A percentile compares a stretch with the other conserved stretches of the same genome.
Conservation (phyloP, 2,797 vertebrate species). For the Tokudaia muenninki region DNA sequence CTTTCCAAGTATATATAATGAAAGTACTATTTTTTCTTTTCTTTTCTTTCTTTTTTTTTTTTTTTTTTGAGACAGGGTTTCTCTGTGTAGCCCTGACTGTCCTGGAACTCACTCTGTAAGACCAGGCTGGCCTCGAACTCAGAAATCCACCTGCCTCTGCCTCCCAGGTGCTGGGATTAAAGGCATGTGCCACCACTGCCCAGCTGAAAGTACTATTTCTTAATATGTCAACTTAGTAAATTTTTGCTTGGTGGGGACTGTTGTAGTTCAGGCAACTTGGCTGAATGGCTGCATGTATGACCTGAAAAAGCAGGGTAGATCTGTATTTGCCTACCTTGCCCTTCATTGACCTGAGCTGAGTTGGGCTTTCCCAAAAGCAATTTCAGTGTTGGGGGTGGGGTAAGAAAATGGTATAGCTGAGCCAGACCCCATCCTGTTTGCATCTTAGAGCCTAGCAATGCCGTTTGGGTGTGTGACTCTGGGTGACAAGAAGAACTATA, state of each 20-base stretch:
- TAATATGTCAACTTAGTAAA: background rate
- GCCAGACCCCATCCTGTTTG: background rate
- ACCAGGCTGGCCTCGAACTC: too few species aligned
- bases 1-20: background rate
- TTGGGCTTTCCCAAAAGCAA: constrained; percentile 2
- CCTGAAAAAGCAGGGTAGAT: constrained; percentile 17
- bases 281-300: background rate
- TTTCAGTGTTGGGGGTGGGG: too few species aligned
- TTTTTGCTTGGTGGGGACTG: background rate
- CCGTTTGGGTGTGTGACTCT: constrained; percentile 99
- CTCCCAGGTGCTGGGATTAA: too few species aligned
- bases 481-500: constrained; percentile 99
- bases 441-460: constrained; percentile 92
- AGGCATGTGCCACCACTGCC: too few species aligned
- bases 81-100: too few species aligned
- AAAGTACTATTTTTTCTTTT: constrained; percentile 9
- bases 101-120: too few species aligned
- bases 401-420: constrained; percentile 11
- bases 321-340: background rate
- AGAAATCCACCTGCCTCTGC: too few species aligned
- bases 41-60: too few species aligned
- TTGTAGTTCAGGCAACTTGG: background rate
- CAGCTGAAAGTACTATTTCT: background rate
- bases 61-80: too few species aligned
- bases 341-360: background rate